Evolutionary conservation across 2,113 vertebrate genomes (phyloP), one percentile per base, ranked within the genome.

Genomic region (Trochalopteron elliotii): DNA sequence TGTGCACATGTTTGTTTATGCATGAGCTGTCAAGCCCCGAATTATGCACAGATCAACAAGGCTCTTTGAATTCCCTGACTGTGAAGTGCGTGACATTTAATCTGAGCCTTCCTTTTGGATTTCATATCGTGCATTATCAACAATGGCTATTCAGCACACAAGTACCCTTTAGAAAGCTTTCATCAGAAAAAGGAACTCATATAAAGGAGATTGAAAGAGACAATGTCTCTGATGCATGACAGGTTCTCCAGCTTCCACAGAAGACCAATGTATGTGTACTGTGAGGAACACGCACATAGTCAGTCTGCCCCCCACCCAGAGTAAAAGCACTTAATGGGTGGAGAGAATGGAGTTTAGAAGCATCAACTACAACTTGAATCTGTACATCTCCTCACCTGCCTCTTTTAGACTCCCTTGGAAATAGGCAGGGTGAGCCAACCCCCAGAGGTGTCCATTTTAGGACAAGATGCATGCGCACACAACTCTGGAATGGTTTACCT

Each of bases 161-260:
- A 96, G 95, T 33, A 88, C 85, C 68, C 79, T 90, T 91, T 55
- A 83, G 71, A 96, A 77, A 90, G 71, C 81, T 91, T 86, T 95
- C 83, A 77, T 35, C 37, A 45, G n/a, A 69, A 90, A 67, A 85
- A 57, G 21, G 55, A 85, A 44, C 70, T 59, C 70, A 49, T 37
- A 75, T 8, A 60, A 87, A 82, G 56, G 55, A 69, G 55, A 85
- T 11, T 67, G 83, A 89, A 93, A 94, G 74, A 89, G 75, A 83
- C 94, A 83, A 63, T 28, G 68, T 23, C 37, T 53, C 68, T 15
- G 22, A 53, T n/a, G 57, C 5, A 8, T 1, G 8, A 84, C 83
- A 47, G 47, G 42, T 70, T 86, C 71, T 44, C 47, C 18, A 12
- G 85, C 33, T 61, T 85, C 68, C 59, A 39, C 59, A 80, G 75